Conservation (phyloP, 2,888 invertebrate species). For the Ophonus ardosiacus region DNA sequence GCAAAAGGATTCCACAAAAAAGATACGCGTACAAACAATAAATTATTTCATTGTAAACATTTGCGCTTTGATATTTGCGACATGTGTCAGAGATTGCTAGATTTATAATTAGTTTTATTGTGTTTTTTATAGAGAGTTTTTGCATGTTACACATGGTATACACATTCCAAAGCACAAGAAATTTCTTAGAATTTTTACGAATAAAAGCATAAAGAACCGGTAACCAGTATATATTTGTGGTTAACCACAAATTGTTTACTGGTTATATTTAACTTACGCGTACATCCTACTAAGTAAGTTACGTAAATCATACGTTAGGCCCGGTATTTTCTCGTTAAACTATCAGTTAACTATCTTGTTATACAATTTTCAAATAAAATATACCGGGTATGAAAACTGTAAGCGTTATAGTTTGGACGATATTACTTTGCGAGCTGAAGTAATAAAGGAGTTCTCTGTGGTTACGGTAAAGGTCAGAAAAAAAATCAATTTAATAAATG, state of each 20-base stretch:
- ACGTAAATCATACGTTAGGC: background rate
- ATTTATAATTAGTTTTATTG: constrained; percentile 13
- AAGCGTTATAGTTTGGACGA: no score
- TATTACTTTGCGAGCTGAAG: no score
- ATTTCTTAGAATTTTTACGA: background rate
- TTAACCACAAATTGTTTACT: background rate
- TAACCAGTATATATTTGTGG: background rate
- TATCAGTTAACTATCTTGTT: no score
- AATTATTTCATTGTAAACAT: background rate
- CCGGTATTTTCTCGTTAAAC: no score
- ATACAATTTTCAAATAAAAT: no score
- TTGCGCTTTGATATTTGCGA: constrained; percentile 9
- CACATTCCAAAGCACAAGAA: background rate
- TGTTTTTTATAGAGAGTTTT: background rate
- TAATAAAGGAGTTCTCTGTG: no score
- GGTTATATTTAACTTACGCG: background rate
- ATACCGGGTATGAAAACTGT: no score
- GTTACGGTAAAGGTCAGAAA: no score
- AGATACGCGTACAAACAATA: background rate
- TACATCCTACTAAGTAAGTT: background rate
- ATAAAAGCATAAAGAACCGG: background rate
- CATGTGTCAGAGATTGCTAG: constrained; percentile 7
- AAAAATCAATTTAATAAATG: no score
- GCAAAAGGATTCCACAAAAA: background rate
- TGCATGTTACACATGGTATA: background rate